phyloP scores from a whole-genome alignment of 1,140 invertebrate genomes.

The Drosophila micromelanica region DNA sequence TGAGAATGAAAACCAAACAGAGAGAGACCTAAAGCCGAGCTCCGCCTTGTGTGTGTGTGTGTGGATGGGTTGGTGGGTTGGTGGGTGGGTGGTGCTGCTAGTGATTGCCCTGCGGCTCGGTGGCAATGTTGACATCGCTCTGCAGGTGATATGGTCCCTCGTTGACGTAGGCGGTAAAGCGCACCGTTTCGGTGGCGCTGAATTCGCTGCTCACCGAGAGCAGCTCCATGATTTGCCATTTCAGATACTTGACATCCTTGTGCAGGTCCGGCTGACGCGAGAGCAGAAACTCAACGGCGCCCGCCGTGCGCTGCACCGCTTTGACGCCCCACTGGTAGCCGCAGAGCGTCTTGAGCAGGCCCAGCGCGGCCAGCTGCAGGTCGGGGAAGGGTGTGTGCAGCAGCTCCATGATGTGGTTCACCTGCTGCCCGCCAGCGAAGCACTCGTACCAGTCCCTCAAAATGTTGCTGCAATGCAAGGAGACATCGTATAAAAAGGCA shows the following conservation, averaged over 20 bases:
- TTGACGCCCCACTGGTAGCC: conserved; percentile 87
- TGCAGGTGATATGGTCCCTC: conserved; percentile 90
- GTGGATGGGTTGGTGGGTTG: background rate
- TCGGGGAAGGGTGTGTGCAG: conserved; percentile 89
- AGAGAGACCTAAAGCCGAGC: background rate
- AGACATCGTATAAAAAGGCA: conserved; percentile 1
- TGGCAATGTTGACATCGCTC: conserved; percentile 88
- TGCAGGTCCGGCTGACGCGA: conserved; percentile 88
- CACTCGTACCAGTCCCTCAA: conserved; percentile 85
- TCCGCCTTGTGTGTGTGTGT: too few species aligned
- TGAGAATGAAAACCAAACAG: background rate
- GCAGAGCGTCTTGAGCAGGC: conserved; percentile 86
- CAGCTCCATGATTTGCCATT: conserved; percentile 89
- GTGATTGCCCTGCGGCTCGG: conserved; percentile 84
- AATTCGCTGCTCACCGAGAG: conserved; percentile 88
- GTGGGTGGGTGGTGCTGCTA: conserved; percentile 9
- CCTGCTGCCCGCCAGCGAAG: conserved; percentile 82
- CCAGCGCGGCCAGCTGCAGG: conserved; percentile 86
- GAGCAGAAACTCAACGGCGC: conserved; percentile 91
- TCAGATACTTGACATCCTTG: conserved; percentile 90
- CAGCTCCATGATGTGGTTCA: conserved; percentile 85
- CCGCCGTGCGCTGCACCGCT: conserved; percentile 86
- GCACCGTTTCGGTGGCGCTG: conserved; percentile 86
- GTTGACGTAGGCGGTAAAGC: conserved; percentile 88
- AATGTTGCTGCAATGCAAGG: conserved; percentile 66